phyloP scores from a whole-genome alignment of 2,888 invertebrate genomes.

The Liposcelis brunnea region DNA sequence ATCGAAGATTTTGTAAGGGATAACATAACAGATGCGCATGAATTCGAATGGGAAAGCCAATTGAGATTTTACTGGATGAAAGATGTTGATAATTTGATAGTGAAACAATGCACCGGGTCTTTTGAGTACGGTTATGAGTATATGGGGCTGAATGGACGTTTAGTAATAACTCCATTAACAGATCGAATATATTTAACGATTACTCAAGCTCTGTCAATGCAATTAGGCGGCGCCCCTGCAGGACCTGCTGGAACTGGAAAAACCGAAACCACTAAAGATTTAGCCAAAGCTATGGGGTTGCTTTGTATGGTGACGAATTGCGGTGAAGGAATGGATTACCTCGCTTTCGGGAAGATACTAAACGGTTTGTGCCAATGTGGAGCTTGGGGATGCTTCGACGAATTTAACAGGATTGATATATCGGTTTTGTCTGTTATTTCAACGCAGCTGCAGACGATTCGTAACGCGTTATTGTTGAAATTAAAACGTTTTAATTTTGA shows the following conservation, averaged over 20 bases:
- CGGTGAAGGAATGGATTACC: slow-evolving; percentile 84
- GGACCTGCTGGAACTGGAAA: slow-evolving; percentile 72
- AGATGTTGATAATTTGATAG: slow-evolving; percentile 57
- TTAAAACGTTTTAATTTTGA: slow-evolving; percentile 69
- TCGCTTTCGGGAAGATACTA: slow-evolving; percentile 60
- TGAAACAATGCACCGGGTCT: slow-evolving; percentile 63
- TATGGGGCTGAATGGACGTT: slow-evolving; percentile 80
- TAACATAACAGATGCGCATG: slow-evolving; percentile 60
- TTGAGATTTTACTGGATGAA: slow-evolving; percentile 82
- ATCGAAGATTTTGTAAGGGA: slow-evolving; percentile 46
- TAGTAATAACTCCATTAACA: slow-evolving; percentile 83
- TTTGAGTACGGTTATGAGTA: slow-evolving; percentile 93
- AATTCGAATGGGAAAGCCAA: slow-evolving; percentile 91
- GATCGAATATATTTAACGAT: slow-evolving; percentile 85
- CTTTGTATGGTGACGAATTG: slow-evolving; percentile 79
- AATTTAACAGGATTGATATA: slow-evolving; percentile 84
- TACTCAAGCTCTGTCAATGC: slow-evolving; percentile 82
- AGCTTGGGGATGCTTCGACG: slow-evolving; percentile 93
- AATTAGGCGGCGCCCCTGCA: slow-evolving; percentile 80
- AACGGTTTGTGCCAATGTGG: slow-evolving; percentile 71
- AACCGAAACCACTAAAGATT: slow-evolving; percentile 81
- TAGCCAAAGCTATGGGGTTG: slow-evolving; percentile 74
- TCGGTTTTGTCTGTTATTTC: slow-evolving; percentile 88
- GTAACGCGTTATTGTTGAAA: slow-evolving; percentile 62
- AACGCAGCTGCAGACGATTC: slow-evolving; percentile 75